A percentile compares a stretch with the other conserved stretches of the same genome.
Conservation (phyloP, 2,113 vertebrate genomes). For the Leptodactylus fuscus region DNA sequence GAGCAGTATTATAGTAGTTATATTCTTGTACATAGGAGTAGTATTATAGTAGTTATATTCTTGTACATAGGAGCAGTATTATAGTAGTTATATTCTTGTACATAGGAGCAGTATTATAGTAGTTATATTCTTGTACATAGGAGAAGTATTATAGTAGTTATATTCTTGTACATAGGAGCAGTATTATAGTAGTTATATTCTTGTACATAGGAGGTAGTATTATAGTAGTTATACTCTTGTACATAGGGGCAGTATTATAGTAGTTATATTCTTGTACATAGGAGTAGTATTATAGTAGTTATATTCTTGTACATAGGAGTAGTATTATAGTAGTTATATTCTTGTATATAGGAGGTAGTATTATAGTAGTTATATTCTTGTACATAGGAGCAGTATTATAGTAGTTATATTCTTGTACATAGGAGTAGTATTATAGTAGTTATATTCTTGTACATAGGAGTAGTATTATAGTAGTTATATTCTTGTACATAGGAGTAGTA, state of each 20-base stretch:
- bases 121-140: neutral
- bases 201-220: neutral
- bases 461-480: neutral
- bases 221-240: neutral
- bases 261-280: neutral
- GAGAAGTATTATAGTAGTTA: neutral
- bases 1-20: too few relatives aligned
- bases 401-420: neutral
- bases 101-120: neutral
- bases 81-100: neutral
- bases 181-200: conserved; percentile 19
- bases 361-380: neutral
- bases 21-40: too few relatives aligned
- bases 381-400: neutral
- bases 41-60: too few relatives aligned
- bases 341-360: neutral
- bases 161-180: neutral
- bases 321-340: conserved; percentile 5
- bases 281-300: neutral
- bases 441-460: neutral
- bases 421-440: neutral
- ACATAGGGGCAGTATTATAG: neutral
- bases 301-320: neutral
- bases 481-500: neutral
- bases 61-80: too few relatives aligned